Base-by-base conservation (phyloP, 2,113 vertebrate genomes). In the Leptocoma aspasia region DNA sequence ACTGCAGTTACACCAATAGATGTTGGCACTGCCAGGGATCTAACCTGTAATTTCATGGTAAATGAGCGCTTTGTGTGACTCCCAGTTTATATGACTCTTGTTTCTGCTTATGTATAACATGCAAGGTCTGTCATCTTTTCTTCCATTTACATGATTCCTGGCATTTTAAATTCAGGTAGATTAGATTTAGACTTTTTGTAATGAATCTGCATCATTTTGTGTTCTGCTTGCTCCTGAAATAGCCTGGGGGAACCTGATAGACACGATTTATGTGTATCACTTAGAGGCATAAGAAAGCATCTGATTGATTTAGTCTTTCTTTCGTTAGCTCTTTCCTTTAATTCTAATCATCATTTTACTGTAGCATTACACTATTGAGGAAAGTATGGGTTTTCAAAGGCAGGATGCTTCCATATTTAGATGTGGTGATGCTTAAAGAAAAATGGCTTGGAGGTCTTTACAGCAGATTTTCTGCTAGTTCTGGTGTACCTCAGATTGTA, bases 151-250 rank as follows among this genome's bases (percentile, higher is more conserved):
- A 13, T 80, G 63, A 70, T 92, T 91, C 75, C 91, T 92, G 84
- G 50, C 70, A 66, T 91, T 96, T 95, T 57, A 87, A 87, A 95
- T 94, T 77, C 47, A 90, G 82, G 42, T 80, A 94, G 75, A 95
- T 97, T 95, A 93, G 90, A 90, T 95, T 90, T 90, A 73, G 89
- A 95, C 33, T 63, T 95, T 91, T 80, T 73, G 61, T 82, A 91
- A 92, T 92, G 86, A 92, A 91, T 92, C 75, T 95, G 87, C 78
- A 92, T 95, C 45, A 31, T 91, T 94, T 87, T 82, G 61, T 77
- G 54, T 89, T 87, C 65, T 85, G 70, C 63, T 23, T 82, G 35
- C 45, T 92, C 70, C 82, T 77, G 68, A 91, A 95, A 86, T 91
- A 72, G 91, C 93, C 59, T 54, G 54, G 15, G 87, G 75, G 54